Evolutionary conservation across 2,113 vertebrate genomes (phyloP).

Genomic region (Gnathonemus echidnorhynchus): DNA sequence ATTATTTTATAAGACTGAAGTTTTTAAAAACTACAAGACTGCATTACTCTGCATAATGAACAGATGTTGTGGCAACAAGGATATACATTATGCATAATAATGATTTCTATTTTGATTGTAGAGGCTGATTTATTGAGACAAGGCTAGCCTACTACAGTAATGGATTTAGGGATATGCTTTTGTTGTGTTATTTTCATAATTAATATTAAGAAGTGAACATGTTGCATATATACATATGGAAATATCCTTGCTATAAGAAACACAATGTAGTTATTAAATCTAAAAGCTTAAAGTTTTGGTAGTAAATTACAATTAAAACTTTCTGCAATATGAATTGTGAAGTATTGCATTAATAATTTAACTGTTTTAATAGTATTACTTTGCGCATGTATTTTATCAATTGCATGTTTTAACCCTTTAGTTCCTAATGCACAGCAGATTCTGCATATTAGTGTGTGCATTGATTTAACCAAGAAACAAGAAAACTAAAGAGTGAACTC

Average conservation of each 20-base stretch:
- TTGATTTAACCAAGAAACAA: background rate
- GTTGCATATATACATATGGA: slow-evolving; percentile 67
- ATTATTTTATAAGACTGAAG: slow-evolving; percentile 81
- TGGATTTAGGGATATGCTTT: slow-evolving; percentile 89
- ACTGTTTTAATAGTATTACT: background rate
- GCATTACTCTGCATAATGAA: slow-evolving; percentile 90
- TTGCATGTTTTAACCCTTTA: background rate
- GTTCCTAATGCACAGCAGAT: background rate
- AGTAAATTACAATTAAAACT: slow-evolving; percentile 56
- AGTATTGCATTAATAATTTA: slow-evolving; percentile 22
- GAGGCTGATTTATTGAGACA: slow-evolving; percentile 95
- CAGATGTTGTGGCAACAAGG: slow-evolving; percentile 95
- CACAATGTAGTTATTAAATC: slow-evolving; percentile 17
- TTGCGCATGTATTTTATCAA: background rate
- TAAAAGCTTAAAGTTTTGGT: slow-evolving; percentile 52
- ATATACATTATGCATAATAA: slow-evolving; percentile 94
- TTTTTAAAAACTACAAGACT: slow-evolving; percentile 94
- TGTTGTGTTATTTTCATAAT: slow-evolving; percentile 89
- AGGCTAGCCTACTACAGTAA: slow-evolving; percentile 87
- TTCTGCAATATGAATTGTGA: slow-evolving; percentile 40
- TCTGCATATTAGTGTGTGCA: background rate
- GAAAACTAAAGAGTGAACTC: background rate
- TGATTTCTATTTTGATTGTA: slow-evolving; percentile 95
- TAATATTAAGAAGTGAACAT: slow-evolving; percentile 74
- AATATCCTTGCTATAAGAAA: slow-evolving; percentile 59